Conservation (phyloP, 2,113 vertebrate species). For the Macquaria ambigua region DNA sequence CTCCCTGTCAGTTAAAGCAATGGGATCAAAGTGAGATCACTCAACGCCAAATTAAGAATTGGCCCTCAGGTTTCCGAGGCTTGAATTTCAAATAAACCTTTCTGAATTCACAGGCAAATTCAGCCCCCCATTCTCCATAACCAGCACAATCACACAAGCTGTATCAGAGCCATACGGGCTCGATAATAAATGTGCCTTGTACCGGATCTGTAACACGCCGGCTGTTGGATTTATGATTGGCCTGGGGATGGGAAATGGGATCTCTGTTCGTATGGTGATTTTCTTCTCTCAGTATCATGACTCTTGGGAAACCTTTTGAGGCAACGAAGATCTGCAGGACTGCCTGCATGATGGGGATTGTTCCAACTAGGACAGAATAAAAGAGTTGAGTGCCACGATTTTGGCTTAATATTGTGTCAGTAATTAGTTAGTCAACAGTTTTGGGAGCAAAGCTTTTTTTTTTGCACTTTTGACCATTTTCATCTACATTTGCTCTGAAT, state of each 20-base stretch:
- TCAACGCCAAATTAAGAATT: slow-evolving; percentile 45
- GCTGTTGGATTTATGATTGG: slow-evolving; percentile 43
- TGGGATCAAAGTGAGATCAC: slow-evolving; percentile 56
- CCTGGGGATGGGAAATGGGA: slow-evolving; percentile 22
- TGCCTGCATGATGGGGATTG: background rate
- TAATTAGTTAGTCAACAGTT: background rate
- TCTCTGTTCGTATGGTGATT: slow-evolving; percentile 13
- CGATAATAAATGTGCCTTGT: slow-evolving; percentile 33
- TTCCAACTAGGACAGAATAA: slow-evolving; percentile 18
- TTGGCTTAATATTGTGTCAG: background rate
- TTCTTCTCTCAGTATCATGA: slow-evolving; percentile 12
- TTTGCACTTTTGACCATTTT: background rate
- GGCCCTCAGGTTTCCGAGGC: slow-evolving; percentile 37
- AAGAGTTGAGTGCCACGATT: background rate
- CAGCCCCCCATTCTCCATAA: background rate
- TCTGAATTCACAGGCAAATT: slow-evolving; percentile 13
- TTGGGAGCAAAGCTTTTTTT: background rate
- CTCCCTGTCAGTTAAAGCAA: slow-evolving; percentile 44
- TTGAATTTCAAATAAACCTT: slow-evolving; percentile 54
- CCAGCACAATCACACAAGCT: slow-evolving; percentile 12
- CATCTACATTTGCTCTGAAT: background rate
- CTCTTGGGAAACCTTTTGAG: background rate
- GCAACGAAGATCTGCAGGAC: background rate
- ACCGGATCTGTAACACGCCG: background rate
- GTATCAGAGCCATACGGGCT: slow-evolving; percentile 2